Percentiles rank a stretch among this genome's conserved stretches.
phyloP scores from a whole-genome alignment of 2,113 vertebrate genomes.

The Neotoma lepida region DNA sequence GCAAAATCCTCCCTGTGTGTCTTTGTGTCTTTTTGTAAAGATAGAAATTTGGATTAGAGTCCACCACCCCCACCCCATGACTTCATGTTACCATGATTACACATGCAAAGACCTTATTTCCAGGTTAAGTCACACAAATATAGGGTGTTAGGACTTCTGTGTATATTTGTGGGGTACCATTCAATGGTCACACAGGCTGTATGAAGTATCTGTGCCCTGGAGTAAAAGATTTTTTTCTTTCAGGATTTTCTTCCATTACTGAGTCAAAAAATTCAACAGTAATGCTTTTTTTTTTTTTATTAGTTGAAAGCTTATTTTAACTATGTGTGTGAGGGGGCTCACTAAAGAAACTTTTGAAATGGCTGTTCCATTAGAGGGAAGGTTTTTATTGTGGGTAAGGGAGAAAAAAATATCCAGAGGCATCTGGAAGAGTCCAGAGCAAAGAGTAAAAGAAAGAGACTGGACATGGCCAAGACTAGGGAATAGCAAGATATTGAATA shows the following conservation, averaged over 20 bases:
- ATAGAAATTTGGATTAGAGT: background rate
- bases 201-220: background rate
- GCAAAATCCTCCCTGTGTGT: background rate
- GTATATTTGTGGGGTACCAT: background rate
- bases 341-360: background rate
- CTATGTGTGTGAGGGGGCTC: background rate
- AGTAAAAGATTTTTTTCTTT: slow-evolving; percentile 5
- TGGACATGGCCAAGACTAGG: background rate
- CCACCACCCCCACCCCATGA: background rate
- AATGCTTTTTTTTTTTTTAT: background rate
- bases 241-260: slow-evolving; percentile 1
- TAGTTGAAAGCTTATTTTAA: slow-evolving; percentile 21
- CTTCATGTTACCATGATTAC: background rate
- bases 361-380: too few relatives aligned
- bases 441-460: background rate
- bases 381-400: background rate
- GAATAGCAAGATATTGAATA: background rate
- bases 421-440: background rate
- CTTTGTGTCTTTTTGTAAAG: background rate
- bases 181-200: background rate
- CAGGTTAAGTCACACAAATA: background rate
- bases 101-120: background rate
- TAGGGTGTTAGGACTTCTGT: background rate
- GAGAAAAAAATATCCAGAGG: background rate
- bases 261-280: slow-evolving; percentile 45